Evolutionary conservation across 2,113 vertebrate genomes (phyloP), one percentile per base, ranked within the genome.

Genomic region (Ptilorrhoa leucosticta): DNA sequence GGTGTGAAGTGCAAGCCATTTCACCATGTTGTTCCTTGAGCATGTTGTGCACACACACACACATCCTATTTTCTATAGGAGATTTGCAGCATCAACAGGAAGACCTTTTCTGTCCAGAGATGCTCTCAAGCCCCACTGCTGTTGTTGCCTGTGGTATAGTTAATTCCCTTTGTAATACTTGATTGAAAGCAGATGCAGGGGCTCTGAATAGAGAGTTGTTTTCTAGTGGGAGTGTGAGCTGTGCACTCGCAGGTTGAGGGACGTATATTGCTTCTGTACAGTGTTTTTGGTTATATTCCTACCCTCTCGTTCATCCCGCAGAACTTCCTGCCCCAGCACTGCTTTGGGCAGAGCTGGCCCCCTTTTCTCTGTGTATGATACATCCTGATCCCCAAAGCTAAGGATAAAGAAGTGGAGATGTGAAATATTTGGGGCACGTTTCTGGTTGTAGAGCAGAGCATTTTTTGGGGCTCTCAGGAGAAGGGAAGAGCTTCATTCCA

Each of bases 121-220:
- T 81, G 58, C n/a, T 93, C 58, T 88, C 21, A 7, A 75, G 88
- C 44, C 47, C 23, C 17, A 1, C 15, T 81, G 64, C 60, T 65
- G 19, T 47, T 75, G 76, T 78, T 90, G 82, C 68, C 66, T 70
- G 61, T 81, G 88, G 40, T 79, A 14, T 21, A 31, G 73, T 76
- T 89, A 77, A 79, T 93, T 82, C 58, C 56, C 33, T 90, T 92
- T 91, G 64, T 90, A 83, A 93, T 39, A 21, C 18, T 71, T 64
- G 45, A 82, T 88, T 90, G 47, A 76, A 95, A 94, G 53, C 94
- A 97, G 91, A 94, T 92, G 69, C 77, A 72, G 83, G 23, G 20
- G 15, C 42, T 87, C 75, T 81, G 50, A 94, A 77, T 1, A 33
- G 40, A 79, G 50, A 70, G 27, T 22, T 92, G 69, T 81, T 83